A percentile compares a stretch with the other conserved stretches of the same genome.
These are phyloP conservation scores for Ochlodes sylvanus DNA, from an alignment of 2,888 invertebrate species.

Conservation along the genomic window DNA sequence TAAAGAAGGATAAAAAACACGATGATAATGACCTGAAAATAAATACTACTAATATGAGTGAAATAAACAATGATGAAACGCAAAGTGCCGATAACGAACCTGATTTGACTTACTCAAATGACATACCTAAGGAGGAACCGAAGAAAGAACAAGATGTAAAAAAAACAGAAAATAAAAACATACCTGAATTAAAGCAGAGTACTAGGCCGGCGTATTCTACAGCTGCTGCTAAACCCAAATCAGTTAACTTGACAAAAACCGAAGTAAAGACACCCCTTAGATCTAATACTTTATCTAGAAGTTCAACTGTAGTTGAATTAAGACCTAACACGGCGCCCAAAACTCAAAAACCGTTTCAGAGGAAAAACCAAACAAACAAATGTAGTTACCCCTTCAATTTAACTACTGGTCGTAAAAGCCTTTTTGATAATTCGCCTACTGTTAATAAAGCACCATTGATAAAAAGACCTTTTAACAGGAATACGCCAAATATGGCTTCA, in stretches of 20 bases:
- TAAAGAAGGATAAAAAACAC: conserved; percentile 23
- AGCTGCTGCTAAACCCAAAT: conserved; percentile 81
- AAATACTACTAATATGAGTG: conserved; percentile 8
- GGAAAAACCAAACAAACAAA: conserved; percentile 69
- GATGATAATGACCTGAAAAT: conserved; percentile 1
- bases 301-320: conserved; percentile 79
- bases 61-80: conserved; percentile 24
- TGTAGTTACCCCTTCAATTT: conserved; percentile 82
- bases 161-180: conserved; percentile 53
- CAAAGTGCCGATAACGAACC: conserved; percentile 22
- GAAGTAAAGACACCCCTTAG: conserved; percentile 66
- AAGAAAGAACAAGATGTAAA: conserved; percentile 55
- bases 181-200: conserved; percentile 52
- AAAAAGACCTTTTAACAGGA: conserved; percentile 59
- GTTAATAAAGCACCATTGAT: conserved; percentile 52
- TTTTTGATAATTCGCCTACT: conserved; percentile 66
- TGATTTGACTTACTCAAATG: conserved; percentile 4
- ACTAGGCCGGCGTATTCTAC: conserved; percentile 78
- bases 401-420: conserved; percentile 76
- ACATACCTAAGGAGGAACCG: conserved; percentile 41
- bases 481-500: conserved; percentile 57
- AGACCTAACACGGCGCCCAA: conserved; percentile 59
- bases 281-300: conserved; percentile 61
- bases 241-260: conserved; percentile 57
- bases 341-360: conserved; percentile 59